These are phyloP conservation scores for Aphis craccivora DNA, from an alignment of 1,140 invertebrate genomes.

Conservation along the genomic window DNA sequence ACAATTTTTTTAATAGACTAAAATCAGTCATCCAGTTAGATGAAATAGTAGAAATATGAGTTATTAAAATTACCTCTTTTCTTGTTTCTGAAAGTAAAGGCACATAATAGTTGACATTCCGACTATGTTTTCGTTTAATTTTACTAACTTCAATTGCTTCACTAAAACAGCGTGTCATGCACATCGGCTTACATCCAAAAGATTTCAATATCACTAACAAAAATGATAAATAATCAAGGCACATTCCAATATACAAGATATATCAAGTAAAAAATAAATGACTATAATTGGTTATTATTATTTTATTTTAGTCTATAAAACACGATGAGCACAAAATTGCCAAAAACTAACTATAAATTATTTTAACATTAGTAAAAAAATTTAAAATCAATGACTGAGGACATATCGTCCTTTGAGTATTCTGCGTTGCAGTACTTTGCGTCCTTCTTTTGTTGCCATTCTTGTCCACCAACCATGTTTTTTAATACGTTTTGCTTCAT, in stretches of 20 bases:
- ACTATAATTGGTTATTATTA: neutral
- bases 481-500: conserved; percentile 74
- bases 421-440: conserved; percentile 76
- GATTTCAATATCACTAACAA: conserved; percentile 46
- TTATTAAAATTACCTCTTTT: conserved; percentile 22
- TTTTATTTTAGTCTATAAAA: conserved; percentile 4
- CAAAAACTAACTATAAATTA: conserved; percentile 20
- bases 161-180: conserved; percentile 27
- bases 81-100: conserved; percentile 35
- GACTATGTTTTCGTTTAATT: neutral
- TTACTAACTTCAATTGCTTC: conserved; percentile 8
- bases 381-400: conserved; percentile 71
- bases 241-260: neutral
- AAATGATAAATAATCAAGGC: conserved; percentile 28
- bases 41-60: neutral
- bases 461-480: conserved; percentile 74
- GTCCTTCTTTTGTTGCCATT: conserved; percentile 73
- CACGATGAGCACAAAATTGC: neutral
- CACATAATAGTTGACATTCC: conserved; percentile 17
- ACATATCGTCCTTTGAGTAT: conserved; percentile 77
- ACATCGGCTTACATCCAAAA: neutral
- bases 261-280: conserved; percentile 4
- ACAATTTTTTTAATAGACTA: conserved; percentile 53
- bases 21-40: neutral
- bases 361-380: neutral